Evolutionary conservation across 2,113 vertebrate species (phyloP).

Genomic region (Myotis yumanensis): DNA sequence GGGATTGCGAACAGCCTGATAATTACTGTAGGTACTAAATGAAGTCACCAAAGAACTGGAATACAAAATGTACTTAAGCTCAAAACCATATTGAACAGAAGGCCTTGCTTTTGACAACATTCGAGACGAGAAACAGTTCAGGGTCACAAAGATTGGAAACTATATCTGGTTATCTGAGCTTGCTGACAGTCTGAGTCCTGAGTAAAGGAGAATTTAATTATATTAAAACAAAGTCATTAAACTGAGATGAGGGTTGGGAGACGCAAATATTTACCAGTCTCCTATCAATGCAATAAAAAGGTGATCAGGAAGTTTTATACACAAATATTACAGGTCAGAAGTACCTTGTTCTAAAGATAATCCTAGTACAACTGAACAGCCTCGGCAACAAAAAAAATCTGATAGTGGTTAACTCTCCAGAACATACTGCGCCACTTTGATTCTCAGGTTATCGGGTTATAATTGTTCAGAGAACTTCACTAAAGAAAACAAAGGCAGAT

Average conservation of each 20-base stretch:
- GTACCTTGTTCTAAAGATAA: background rate
- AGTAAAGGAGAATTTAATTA: background rate
- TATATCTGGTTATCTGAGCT: slow-evolving; percentile 29
- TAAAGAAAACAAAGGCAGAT: slow-evolving; percentile 37
- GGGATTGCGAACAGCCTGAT: background rate
- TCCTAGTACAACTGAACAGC: background rate
- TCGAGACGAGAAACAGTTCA: background rate
- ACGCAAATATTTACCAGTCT: slow-evolving; percentile 18
- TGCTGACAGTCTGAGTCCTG: background rate
- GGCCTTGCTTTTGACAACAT: background rate
- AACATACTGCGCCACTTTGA: slow-evolving; percentile 32
- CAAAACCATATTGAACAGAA: background rate
- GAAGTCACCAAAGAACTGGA: background rate
- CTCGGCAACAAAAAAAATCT: background rate
- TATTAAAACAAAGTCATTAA: slow-evolving; percentile 33
- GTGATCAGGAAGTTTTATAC: background rate
- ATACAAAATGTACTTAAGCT: background rate
- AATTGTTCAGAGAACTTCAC: slow-evolving; percentile 22
- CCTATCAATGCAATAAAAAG: background rate
- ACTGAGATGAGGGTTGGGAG: background rate
- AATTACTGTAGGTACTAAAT: slow-evolving; percentile 24
- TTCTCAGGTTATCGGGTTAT: background rate
- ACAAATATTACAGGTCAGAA: background rate
- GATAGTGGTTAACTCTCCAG: background rate
- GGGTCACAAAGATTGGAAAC: slow-evolving; percentile 39